Conservation (phyloP, 2,113 vertebrate species). For the Axis porcinus region DNA sequence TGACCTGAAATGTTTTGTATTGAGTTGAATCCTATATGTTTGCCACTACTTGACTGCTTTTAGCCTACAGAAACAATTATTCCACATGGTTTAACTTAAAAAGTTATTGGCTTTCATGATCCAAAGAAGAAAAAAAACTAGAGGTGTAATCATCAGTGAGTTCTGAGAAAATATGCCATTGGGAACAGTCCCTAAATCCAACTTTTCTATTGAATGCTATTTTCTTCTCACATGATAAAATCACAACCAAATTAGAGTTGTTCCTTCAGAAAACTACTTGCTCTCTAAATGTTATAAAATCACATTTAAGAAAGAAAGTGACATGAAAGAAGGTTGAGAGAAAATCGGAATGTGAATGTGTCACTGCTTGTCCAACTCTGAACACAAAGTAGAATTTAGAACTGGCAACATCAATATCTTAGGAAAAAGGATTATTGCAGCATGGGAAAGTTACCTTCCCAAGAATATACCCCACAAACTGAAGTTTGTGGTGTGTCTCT, state of each 20-base stretch:
- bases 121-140: not conserved
- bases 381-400: not conserved
- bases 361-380: not conserved
- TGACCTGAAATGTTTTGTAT: not conserved
- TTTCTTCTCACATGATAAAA: not conserved
- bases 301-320: not conserved
- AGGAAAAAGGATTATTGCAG: not conserved
- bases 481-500: not conserved
- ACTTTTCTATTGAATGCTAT: not conserved
- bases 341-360: not conserved
- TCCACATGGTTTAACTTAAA: not conserved
- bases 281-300: not conserved
- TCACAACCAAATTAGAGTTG: not conserved
- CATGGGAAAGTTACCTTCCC: not conserved
- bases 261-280: not conserved
- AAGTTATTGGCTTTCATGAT: not conserved
- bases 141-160: not conserved
- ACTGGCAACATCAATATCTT: not conserved
- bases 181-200: not conserved
- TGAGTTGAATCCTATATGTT: not conserved
- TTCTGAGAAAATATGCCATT: not conserved
- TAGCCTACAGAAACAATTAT: not conserved
- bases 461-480: not conserved
- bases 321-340: not conserved
- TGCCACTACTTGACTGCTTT: not conserved